Conservation (phyloP, 2,888 invertebrate species). For the Dasysyrphus tricinctus region DNA sequence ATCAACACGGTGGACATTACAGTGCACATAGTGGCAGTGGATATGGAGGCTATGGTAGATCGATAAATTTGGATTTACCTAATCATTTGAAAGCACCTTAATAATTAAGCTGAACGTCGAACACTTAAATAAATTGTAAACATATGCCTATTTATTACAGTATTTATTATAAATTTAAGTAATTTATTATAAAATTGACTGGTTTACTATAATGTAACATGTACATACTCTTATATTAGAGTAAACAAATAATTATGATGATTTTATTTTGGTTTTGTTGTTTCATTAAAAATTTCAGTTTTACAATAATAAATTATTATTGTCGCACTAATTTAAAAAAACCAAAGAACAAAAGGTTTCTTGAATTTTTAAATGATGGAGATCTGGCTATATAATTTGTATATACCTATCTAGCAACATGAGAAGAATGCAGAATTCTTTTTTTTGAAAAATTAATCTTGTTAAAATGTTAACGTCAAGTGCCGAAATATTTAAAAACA, state of each 20-base stretch:
- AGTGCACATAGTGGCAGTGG: conserved; percentile 85
- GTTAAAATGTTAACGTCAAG: no score
- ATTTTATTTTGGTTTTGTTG: background rate
- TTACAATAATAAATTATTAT: no score
- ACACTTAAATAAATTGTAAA: background rate
- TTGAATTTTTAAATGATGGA: no score
- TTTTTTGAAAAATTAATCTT: no score
- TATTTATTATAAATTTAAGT: background rate
- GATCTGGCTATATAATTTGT: no score
- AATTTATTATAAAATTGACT: background rate
- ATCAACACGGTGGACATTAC: conserved; percentile 81
- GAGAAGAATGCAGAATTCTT: no score
- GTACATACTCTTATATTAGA: no score
- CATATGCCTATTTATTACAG: conserved; percentile 1
- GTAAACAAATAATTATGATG: background rate
- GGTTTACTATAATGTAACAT: background rate
- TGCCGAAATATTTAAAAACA: no score
- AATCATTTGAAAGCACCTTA: conserved; percentile 73
- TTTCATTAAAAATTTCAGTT: background rate
- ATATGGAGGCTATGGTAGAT: conserved; percentile 84
- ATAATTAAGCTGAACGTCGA: background rate
- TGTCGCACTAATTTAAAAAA: no score
- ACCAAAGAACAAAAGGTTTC: no score
- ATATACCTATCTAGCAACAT: no score
- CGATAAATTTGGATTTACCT: conserved; percentile 79